phyloP scores from a whole-genome alignment of 2,888 invertebrate species.

The Dione juno region DNA sequence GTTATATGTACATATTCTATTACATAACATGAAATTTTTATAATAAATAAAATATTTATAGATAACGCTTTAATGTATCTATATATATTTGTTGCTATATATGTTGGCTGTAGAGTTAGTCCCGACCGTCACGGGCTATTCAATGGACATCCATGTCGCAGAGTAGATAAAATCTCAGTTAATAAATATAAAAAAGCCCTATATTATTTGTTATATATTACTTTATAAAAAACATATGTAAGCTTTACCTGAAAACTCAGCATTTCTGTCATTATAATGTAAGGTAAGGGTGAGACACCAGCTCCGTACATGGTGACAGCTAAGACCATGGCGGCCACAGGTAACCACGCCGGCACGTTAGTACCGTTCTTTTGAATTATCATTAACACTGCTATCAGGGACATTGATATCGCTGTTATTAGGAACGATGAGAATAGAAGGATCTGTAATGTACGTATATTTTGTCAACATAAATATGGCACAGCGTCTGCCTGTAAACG shows the following conservation, averaged over 20 bases:
- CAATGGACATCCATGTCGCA: too few species aligned
- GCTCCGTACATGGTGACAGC: constrained; percentile 54
- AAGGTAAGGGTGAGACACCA: constrained; percentile 57
- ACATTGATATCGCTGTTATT: constrained; percentile 45
- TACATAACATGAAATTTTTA: too few species aligned
- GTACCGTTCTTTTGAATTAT: constrained; percentile 49
- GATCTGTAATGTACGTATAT: constrained; percentile 3
- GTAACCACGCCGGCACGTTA: constrained; percentile 55
- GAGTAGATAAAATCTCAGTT: too few species aligned
- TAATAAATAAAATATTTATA: too few species aligned
- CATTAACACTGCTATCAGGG: constrained; percentile 49
- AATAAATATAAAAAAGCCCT: too few species aligned
- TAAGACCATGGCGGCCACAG: constrained; percentile 51
- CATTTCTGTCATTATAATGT: constrained; percentile 62
- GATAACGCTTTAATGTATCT: too few species aligned
- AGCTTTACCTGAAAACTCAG: constrained; percentile 60
- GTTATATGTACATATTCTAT: too few species aligned
- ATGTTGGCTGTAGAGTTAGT: too few species aligned
- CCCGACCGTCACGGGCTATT: too few species aligned
- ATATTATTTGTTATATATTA: too few species aligned
- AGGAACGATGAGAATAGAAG: not conserved
- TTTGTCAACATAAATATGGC: not conserved
- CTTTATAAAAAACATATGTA: not conserved
- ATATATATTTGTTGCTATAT: too few species aligned
- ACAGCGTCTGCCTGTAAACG: too few species aligned